Evolutionary conservation across 1,140 invertebrate genomes (phyloP).

Genomic region (Magallana ariakensis): DNA sequence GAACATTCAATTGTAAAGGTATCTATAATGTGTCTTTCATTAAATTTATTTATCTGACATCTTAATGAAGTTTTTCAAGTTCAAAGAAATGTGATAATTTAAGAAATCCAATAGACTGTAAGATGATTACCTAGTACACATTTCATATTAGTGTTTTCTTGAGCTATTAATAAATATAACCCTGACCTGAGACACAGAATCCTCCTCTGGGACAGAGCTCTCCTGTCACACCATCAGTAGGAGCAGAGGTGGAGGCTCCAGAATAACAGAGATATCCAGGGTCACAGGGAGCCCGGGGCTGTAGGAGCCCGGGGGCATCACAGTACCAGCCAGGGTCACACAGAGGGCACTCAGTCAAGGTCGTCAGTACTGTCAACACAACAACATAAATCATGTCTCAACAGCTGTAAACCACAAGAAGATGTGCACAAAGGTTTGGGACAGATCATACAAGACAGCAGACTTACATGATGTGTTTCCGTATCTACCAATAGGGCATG

Average conservation of each 20-base stretch:
- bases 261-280: conserved; percentile 74
- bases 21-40: too few species aligned
- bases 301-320: conserved; percentile 74
- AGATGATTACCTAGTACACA: too few species aligned
- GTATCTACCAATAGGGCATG: conserved; percentile 76
- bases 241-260: conserved; percentile 73
- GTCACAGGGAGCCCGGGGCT: conserved; percentile 74
- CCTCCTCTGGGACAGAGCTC: conserved; percentile 73
- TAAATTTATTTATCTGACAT: too few species aligned
- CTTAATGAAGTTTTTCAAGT: too few species aligned
- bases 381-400: neutral
- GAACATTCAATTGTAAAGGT: too few species aligned
- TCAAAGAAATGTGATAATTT: too few species aligned
- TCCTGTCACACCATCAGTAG: conserved; percentile 74
- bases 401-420: neutral
- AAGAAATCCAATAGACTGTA: too few species aligned
- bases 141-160: too few species aligned
- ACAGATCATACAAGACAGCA: neutral
- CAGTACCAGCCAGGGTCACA: conserved; percentile 76
- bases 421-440: neutral
- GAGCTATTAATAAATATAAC: neutral
- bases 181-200: conserved; percentile 73
- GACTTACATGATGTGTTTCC: conserved; percentile 69
- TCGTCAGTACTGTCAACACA: conserved; percentile 65
- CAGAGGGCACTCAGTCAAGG: conserved; percentile 64